Evolutionary conservation across 2,888 invertebrate species (phyloP), one percentile per base, ranked within the genome.

Genomic region (Pristionchus entomophagus): DNA sequence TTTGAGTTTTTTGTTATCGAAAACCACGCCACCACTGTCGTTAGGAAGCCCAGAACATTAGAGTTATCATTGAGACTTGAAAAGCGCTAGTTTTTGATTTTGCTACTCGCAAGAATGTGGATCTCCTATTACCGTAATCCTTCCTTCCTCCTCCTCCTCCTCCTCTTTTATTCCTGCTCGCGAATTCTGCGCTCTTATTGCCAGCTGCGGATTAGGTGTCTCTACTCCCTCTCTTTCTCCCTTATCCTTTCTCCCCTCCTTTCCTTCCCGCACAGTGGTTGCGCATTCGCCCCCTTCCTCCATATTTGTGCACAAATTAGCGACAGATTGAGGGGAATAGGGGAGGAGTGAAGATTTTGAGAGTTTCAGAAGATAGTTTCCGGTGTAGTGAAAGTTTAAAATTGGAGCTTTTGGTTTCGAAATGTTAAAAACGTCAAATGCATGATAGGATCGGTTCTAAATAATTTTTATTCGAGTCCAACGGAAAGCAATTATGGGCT

Each of bases 121-220:
- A n/a, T n/a, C n/a, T n/a, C n/a, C n/a, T n/a, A n/a, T n/a, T n/a
- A 51, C 77, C 35, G 77, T 85, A 78, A 45, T 73, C 32, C 22
- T 73, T 51, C 26, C 77, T 6, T 35, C 32, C 73, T 85, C 69
- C 45, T 29, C 8, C n/a, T n/a, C 53, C 38, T 45, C 29, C 56
- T 10, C 17, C 77, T 77, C 73, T 4, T 59, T 32, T 32, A 29
- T 38, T 85, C 56, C 45, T 6, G 51, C 56, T 22, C 77, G n/a
- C 29, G 32, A 4, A 45, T 5, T 4, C 26, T 26, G 59, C 12
- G n/a, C 51, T 14, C 38, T 41, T 82, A 56, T 5, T 56, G 80
- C 49, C 49, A 59, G 59, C 41, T 59, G 82, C 41, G 51, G 35
- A 32, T 32, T 85, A 65, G 78, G 80, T 77, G 53, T 83, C 69